Conservation (phyloP, 2,113 vertebrate genomes). For the Trogon surrucura region DNA sequence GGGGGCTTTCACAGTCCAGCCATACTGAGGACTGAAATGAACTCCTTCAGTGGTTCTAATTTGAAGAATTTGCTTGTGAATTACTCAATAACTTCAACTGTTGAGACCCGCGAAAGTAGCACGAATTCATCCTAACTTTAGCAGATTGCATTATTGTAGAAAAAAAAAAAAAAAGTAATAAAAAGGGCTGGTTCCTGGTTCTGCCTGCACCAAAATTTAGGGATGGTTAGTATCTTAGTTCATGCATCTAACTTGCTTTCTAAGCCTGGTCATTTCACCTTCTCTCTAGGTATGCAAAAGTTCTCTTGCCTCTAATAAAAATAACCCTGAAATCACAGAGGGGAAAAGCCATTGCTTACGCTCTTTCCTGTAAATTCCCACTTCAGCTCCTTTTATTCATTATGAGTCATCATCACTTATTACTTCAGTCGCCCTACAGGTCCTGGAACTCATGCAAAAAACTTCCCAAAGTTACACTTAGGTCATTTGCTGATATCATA, state of each 20-base stretch:
- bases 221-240: not conserved
- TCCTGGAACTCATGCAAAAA: slow-evolving; percentile 44
- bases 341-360: slow-evolving; percentile 12
- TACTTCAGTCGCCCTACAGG: slow-evolving; percentile 4
- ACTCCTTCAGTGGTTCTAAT: not conserved
- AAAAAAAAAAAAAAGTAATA: too few species aligned
- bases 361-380: slow-evolving; percentile 40
- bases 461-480: slow-evolving; percentile 33
- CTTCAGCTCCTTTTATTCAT: slow-evolving; percentile 16
- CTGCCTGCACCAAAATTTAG: not conserved
- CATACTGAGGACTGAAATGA: not conserved
- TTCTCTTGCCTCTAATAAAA: not conserved
- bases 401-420: slow-evolving; percentile 25
- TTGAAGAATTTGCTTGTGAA: not conserved
- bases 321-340: slow-evolving; percentile 21
- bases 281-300: not conserved
- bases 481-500: slow-evolving; percentile 12
- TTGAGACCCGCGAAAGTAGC: not conserved
- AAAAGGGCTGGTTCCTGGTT: not conserved
- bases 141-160: not conserved
- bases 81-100: not conserved
- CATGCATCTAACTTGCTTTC: not conserved
- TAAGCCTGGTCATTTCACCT: not conserved
- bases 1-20: not conserved
- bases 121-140: not conserved